Conservation (phyloP, 2,113 vertebrate genomes). For the Clupea harengus region DNA sequence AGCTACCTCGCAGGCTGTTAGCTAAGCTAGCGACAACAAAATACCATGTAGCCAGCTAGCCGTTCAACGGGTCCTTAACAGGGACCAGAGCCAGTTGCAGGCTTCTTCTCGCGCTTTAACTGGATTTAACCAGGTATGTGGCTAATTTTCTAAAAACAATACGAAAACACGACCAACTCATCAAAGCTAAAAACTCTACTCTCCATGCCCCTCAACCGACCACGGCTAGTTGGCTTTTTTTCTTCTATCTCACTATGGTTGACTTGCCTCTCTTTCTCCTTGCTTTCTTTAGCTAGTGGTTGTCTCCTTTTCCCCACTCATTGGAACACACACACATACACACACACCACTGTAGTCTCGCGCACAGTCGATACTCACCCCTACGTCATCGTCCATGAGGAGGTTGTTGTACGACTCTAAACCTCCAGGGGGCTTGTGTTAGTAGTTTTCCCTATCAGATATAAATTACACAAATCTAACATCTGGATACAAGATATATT, state of each 20-base stretch:
- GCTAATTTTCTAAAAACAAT: not conserved
- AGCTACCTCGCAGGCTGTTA: conserved; percentile 16
- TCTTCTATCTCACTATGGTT: conserved; percentile 29
- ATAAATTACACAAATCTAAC: not conserved
- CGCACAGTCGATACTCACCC: conserved; percentile 40
- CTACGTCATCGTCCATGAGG: conserved; percentile 45
- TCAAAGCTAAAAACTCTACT: conserved; percentile 34
- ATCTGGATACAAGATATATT: conserved; percentile 9
- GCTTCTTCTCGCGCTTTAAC: conserved; percentile 18
- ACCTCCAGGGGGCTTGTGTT: conserved; percentile 29
- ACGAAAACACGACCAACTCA: conserved; percentile 23
- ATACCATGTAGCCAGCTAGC: conserved; percentile 28
- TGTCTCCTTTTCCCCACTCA: conserved; percentile 36
- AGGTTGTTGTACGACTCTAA: conserved; percentile 28
- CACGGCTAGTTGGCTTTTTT: conserved; percentile 34
- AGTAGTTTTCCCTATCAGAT: not conserved
- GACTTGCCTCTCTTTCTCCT: conserved; percentile 38
- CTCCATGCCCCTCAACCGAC: conserved; percentile 46
- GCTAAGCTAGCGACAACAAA: conserved; percentile 22
- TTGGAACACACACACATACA: conserved; percentile 30
- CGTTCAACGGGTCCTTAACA: conserved; percentile 19
- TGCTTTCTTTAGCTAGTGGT: conserved; percentile 34
- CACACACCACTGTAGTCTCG: conserved; percentile 44
- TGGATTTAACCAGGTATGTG: not conserved
- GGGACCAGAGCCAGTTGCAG: conserved; percentile 6